Evolutionary conservation across 1,140 invertebrate species (phyloP).

Genomic region (Bombus haemorrhoidalis): DNA sequence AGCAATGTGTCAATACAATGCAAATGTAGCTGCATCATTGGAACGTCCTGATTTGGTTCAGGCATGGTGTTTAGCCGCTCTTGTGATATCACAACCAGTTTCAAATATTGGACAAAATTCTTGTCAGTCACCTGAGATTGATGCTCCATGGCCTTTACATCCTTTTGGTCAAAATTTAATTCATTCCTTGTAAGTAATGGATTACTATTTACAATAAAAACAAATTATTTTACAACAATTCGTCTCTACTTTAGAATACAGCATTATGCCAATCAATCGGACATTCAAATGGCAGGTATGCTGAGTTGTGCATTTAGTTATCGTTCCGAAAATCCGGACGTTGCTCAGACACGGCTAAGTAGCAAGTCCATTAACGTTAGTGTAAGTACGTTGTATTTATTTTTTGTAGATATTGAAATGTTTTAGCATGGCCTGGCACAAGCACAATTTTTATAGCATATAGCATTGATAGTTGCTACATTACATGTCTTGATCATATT

Average conservation of each 20-base stretch:
- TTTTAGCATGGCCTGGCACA: constrained; percentile 27
- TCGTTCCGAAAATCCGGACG: constrained; percentile 78
- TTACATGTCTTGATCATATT: constrained; percentile 41
- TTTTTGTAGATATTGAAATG: constrained; percentile 17
- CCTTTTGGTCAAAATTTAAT: constrained; percentile 94
- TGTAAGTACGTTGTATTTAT: constrained; percentile 77
- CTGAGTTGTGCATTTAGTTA: constrained; percentile 92
- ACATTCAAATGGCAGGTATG: constrained; percentile 97
- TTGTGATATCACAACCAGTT: constrained; percentile 84
- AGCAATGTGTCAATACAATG: constrained; percentile 92
- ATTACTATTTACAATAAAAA: constrained; percentile 14
- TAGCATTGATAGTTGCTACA: constrained; percentile 1
- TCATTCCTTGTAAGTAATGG: constrained; percentile 89
- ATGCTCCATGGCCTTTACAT: constrained; percentile 89
- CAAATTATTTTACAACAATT: neutral
- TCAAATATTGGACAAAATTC: constrained; percentile 70
- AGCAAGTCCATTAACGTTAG: constrained; percentile 82
- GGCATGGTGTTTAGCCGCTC: constrained; percentile 91
- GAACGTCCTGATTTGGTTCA: constrained; percentile 92
- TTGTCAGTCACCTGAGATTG: constrained; percentile 83
- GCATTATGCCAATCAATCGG: constrained; percentile 90
- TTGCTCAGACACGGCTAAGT: constrained; percentile 70
- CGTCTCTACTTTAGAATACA: constrained; percentile 85
- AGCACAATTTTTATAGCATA: constrained; percentile 15
- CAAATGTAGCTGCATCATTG: constrained; percentile 87